Base-by-base conservation (phyloP, 2,113 vertebrate species). In the Passer montanus region DNA sequence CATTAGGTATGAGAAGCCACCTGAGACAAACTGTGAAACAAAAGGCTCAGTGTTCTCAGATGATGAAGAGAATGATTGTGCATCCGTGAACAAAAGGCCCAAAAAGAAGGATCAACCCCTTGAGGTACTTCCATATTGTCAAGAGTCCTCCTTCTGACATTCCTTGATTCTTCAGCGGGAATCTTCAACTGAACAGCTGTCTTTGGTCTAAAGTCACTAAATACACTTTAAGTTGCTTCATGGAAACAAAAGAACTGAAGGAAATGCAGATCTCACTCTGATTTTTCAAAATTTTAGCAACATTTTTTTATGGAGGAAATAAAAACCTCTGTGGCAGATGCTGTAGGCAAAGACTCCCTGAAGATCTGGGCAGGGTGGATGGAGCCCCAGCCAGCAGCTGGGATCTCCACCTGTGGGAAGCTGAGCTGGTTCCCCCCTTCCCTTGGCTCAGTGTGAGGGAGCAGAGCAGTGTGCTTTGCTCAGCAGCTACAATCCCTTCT, bases 31-130 rank as follows among this genome's bases (percentile, higher is more conserved):
- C 90, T 94, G 52, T 96, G 97, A 97, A 96, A 95, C 83, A 85
- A 97, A 96, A 93, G 96, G 91, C 35, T 77, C 97, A 94, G 93
- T 97, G 18, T 98, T 98, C 97, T 98, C 98, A 84, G 98, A 98
- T 33, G 97, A 97, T 84, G 98, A 98, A 46, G 98, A 98, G 62
- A 97, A 98, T 0, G 87, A 97, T 84, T 85, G 93, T 85, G 88
- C 96, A 88, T 92, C 95, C 93, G 84, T 94, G 93, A 97, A 68
- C 90, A 98, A 97, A 97, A 93, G 93, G 35, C 89, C 90, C 62
- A 95, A 94, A 95, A 98, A 93, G 96, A 98, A 94, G 95, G 97
- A 97, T 81, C 86, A 78, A 35, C 95, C 97, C 84, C 93, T 98
- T 91, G 98, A 98, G 98, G 98, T 98, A 98, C 94, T 95, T 94